Evolutionary conservation across 2,888 invertebrate genomes (phyloP), one percentile per base, ranked within the genome.

Genomic region (Thymelicus sylvestris): DNA sequence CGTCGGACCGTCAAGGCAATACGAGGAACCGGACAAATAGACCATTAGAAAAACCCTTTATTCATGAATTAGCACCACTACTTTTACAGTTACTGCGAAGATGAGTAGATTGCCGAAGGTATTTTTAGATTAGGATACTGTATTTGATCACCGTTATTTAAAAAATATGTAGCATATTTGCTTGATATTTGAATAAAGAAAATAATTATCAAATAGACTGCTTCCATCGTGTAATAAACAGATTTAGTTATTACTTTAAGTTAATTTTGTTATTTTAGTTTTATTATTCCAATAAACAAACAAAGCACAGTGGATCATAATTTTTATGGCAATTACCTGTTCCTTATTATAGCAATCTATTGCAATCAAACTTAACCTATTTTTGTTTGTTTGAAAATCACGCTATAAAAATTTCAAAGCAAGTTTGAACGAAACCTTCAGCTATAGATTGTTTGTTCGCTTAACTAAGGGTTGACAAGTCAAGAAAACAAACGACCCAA

Each of bases 111-210:
- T 64, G 62, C 55, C 65, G 65, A 41, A 55, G 52, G 41, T 62
- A 61, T 70, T 67, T 47, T 62, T 62, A 62, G 24, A 67, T 61
- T 52, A 61, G 13, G 24, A 19, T 47, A 47, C 13, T 62, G 64
- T 67, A 69, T 73, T 67, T 41, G 52, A 69, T 48, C 39, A 66
- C 71, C 73, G 72, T 69, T 72, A 63, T 52, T 7, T 13, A 47
- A 44, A 62, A 47, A n/a, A n/a, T n/a, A n/a, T n/a, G n/a, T 62
- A 39, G 3, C 3, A 7, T 39, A n/a, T 44, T 39, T n/a, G 10
- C 24, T 12, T 10, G 6, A 12, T 24, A 63, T 48, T 47, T 31
- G 38, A 63, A 63, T 12, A n/a, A 63, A 63, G 63, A 48, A 48
- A 63, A 47, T 48, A 48, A 31, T 48, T 63, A 31, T 31, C 63